Base-by-base conservation (phyloP, 1,140 invertebrate genomes). In the Thaumatotibia leucotreta region DNA sequence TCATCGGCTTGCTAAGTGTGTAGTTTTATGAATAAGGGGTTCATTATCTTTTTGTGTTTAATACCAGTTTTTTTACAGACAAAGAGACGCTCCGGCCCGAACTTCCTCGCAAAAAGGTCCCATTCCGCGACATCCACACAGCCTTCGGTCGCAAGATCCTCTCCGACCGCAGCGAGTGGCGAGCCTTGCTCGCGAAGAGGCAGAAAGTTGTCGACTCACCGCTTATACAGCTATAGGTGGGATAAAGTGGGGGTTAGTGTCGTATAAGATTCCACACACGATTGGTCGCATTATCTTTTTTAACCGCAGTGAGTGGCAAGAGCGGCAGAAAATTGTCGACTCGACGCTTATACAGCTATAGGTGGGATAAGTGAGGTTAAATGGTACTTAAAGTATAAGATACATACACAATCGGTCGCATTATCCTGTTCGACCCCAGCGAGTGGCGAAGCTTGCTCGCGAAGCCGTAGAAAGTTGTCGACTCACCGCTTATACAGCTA, bases 111-210 rank as follows among this genome's bases (percentile, higher is more conserved):
- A 93, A 93, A 54, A 94, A 92, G 73, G 92, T 95, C 10, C 92
- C 94, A 1, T 96, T 96, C 81, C 87, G 94, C 63, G 95, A 96
- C 77, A 87, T 96, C 11, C 95, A 96, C 79, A 94, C 93, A 35
- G 87, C 92, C 0, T 95, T 94, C 75, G 95, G 95, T 2, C 90
- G 95, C 64, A 93, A 93, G 76, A 94, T 96, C 63, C 80, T 96
- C 10, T 91, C 92, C 0, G 94, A 96, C 84, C 91, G 94, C 10
- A 95, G 94, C 70, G 92, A 93, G 73, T 95, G 95, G 95, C 77
- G 86, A 9, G 82, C 83, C 0, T 68, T 65, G 24, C 67, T 83
- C 0, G 63, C 68, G 20, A 71, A 69, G 10, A 67, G 39, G 5
- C 52, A 58, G 24, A 58, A 58, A 1, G 27, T 2, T 11, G 22